Evolutionary conservation across 2,797 vertebrate species (phyloP), one percentile per base, ranked within the genome.

Genomic region (Hafferia zeledoni): DNA sequence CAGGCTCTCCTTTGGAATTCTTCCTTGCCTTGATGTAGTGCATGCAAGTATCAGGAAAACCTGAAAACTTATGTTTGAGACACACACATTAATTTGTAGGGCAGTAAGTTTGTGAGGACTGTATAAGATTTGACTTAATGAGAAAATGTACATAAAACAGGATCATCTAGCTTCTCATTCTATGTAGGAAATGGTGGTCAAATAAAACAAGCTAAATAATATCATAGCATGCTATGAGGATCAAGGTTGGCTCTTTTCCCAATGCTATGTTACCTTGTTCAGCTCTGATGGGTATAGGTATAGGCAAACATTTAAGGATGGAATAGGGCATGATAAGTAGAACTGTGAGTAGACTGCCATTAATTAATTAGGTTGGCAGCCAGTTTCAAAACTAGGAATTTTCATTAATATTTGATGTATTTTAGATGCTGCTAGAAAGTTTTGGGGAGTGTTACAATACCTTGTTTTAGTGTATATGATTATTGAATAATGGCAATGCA

Each of bases 151-250:
- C 27, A 55, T 95, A 43, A 90, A 87, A 10, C 27, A 57, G n/a
- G n/a, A 57, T 89, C 14, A 8, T 47, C 47, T 60, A 83, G 16
- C 46, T 79, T 30, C 60, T 53, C n/a, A 50, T 71, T 94, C 67
- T 47, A 2, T 61, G 64, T 81, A 89, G 77, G 71, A 95, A 96
- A 91, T 31, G 17, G 35, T 44, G 93, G 71, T 89, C 70, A 83
- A 64, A 89, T 43, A 37, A 91, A 95, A 77, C 27, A 88, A 72
- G n/a, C 33, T 75, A 83, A 90, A 86, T 74, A 93, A 56, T 79
- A 77, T 57, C 50, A 55, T 31, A 91, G 19, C 41, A 19, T 52
- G 55, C 78, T 74, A 6, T 63, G 60, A 33, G 43, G 31, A 50
- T 81, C 78, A 47, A n/a, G 14, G 25, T 20, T 82, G 90, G 50